phyloP scores from a whole-genome alignment of 2,113 vertebrate species.

The Eira barbara region DNA sequence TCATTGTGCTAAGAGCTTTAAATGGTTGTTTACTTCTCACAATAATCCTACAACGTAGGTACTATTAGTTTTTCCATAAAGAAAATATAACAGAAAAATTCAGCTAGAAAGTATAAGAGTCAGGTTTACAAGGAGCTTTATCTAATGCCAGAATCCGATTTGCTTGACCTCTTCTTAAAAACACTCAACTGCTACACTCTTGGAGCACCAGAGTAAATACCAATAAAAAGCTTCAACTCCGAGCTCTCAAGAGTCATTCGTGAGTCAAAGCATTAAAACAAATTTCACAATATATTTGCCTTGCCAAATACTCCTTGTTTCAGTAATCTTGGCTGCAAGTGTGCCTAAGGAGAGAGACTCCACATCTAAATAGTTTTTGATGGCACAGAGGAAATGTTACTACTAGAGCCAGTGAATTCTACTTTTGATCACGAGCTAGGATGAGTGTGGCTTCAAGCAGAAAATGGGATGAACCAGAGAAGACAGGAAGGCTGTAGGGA shows the following conservation, averaged over 20 bases:
- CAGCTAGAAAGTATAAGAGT: neutral
- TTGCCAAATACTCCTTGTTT: constrained; percentile 33
- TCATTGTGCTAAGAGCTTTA: neutral
- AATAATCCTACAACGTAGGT: neutral
- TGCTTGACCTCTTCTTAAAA: constrained; percentile 49
- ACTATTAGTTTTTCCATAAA: constrained; percentile 15
- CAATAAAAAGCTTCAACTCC: constrained; percentile 36
- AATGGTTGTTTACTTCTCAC: neutral
- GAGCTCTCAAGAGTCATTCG: constrained; percentile 39
- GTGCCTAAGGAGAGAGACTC: constrained; percentile 17
- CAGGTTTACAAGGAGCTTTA: constrained; percentile 37
- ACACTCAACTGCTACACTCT: constrained; percentile 10
- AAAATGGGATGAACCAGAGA: constrained; percentile 68
- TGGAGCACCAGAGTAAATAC: constrained; percentile 39
- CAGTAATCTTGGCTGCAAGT: constrained; percentile 20
- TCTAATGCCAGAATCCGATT: neutral
- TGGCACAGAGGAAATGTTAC: neutral
- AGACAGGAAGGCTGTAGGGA: constrained; percentile 71
- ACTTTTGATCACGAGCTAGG: neutral
- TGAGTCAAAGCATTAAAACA: constrained; percentile 47
- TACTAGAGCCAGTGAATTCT: neutral
- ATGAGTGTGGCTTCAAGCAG: constrained; percentile 60
- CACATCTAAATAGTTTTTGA: neutral
- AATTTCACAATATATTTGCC: constrained; percentile 44
- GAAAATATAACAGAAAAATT: neutral